Evolutionary conservation across 2,888 invertebrate genomes (phyloP), one percentile per base, ranked within the genome.

Genomic region (Apotomis betuletana): DNA sequence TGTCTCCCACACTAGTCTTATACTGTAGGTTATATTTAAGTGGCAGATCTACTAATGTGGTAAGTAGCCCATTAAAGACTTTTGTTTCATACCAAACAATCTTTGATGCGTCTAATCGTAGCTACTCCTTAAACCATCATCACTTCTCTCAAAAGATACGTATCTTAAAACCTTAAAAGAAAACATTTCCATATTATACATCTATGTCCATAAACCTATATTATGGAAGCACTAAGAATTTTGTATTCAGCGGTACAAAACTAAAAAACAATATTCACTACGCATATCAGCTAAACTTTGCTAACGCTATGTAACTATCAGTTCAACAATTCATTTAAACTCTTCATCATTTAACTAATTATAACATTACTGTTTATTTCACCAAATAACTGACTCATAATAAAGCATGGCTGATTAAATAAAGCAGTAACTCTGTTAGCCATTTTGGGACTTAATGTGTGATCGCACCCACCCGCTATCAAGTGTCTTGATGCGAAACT

Each of bases 221-320:
- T 72, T 85, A 85, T 87, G 89, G 89, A 90, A 90, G 89, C 89
- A 88, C 89, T 88, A 88, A 85, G 84, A 87, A 85, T 85, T 81
- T 86, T 80, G 78, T 81, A 78, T 78, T 82, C 67, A 78, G 82
- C 83, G 76, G 82, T 87, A 85, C 75, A 85, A 82, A 86, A 82
- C 78, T 84, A 83, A 79, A 27, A 80, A 74, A 78, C 74, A 68
- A 77, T 79, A 80, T 77, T 75, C 79, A 75, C 75, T 62, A 73
- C 60, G 67, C 61, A 38, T 60, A 65, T 58, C 15, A 55, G 55
- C 69, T 69, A 74, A 61, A 70, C 58, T 68, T 60, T 58, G 12
- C 72, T 60, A 74, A 36, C 57, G 38, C 68, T 67, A 68, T 60
- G 44, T 68, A 58, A 73, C 67, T 67, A 72, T 68, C 64, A 73